phyloP scores from a whole-genome alignment of 2,888 invertebrate species.

The Ametastegia equiseti region DNA sequence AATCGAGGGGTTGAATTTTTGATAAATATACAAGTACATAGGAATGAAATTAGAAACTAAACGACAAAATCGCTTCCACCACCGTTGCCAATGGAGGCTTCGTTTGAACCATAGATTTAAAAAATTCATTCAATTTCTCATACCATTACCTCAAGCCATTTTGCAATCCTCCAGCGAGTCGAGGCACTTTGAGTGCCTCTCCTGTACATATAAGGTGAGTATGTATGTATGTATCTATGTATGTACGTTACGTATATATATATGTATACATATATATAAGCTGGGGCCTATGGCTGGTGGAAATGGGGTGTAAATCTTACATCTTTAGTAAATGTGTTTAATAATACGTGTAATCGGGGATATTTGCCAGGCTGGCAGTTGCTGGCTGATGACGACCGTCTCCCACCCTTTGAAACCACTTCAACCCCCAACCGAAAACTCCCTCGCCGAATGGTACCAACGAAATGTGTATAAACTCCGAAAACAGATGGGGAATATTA shows the following conservation, averaged over 20 bases:
- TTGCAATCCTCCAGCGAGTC: conserved; percentile 25
- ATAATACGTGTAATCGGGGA: conserved; percentile 51
- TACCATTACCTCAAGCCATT: conserved; percentile 47
- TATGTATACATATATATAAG: conserved; percentile 32
- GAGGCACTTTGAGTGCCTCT: neutral
- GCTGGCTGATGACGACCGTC: neutral
- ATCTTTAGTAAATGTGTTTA: conserved; percentile 49
- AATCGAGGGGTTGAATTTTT: too few species aligned
- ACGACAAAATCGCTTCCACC: neutral
- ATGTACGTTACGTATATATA: conserved; percentile 20
- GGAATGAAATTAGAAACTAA: neutral
- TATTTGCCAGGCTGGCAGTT: conserved; percentile 32
- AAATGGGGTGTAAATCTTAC: conserved; percentile 49
- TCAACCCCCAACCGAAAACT: conserved; percentile 35
- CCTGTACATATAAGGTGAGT: neutral
- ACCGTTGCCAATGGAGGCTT: neutral
- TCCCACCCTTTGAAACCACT: conserved; percentile 9
- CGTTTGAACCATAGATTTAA: conserved; percentile 6
- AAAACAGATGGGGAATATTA: conserved; percentile 46
- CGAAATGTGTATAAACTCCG: conserved; percentile 35
- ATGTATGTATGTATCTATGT: neutral
- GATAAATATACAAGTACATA: neutral
- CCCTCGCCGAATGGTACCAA: conserved; percentile 12
- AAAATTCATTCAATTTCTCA: conserved; percentile 51
- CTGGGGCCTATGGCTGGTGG: too few species aligned